Evolutionary conservation across 2,797 vertebrate species (phyloP).

Genomic region (Carcharodon carcharias): DNA sequence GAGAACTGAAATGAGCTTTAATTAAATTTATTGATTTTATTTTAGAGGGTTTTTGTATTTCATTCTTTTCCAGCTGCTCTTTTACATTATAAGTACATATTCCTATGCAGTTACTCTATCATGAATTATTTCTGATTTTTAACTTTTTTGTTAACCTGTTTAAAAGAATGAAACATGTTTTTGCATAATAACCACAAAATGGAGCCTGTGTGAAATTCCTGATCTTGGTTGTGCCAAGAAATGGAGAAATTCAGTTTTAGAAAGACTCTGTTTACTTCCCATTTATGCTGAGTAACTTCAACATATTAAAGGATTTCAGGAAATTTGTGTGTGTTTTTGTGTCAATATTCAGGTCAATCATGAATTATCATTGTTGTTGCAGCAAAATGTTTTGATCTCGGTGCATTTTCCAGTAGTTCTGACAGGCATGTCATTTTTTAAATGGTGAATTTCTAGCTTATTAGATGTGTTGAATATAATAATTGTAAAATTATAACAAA

Average conservation of each 20-base stretch:
- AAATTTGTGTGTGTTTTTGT: too few relatives aligned
- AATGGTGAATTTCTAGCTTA: background rate
- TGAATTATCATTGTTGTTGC: background rate
- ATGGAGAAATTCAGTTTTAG: background rate
- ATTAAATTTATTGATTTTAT: too few relatives aligned
- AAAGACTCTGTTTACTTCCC: too few relatives aligned
- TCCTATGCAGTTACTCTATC: background rate
- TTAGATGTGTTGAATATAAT: background rate
- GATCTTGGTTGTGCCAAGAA: background rate
- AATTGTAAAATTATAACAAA: background rate
- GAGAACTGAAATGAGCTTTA: too few relatives aligned
- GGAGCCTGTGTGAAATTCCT: too few relatives aligned
- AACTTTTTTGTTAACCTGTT: background rate
- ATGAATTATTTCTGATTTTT: background rate
- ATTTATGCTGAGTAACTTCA: background rate
- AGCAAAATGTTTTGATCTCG: background rate
- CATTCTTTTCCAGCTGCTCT: background rate
- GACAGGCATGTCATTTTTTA: background rate
- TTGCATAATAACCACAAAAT: background rate
- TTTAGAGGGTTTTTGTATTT: too few relatives aligned
- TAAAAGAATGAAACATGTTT: background rate
- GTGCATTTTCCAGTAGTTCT: background rate
- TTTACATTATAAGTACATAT: background rate
- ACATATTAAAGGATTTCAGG: background rate
- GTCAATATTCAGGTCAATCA: background rate